Evolutionary conservation across 2,113 vertebrate genomes (phyloP).

Genomic region (Daubentonia madagascariensis): DNA sequence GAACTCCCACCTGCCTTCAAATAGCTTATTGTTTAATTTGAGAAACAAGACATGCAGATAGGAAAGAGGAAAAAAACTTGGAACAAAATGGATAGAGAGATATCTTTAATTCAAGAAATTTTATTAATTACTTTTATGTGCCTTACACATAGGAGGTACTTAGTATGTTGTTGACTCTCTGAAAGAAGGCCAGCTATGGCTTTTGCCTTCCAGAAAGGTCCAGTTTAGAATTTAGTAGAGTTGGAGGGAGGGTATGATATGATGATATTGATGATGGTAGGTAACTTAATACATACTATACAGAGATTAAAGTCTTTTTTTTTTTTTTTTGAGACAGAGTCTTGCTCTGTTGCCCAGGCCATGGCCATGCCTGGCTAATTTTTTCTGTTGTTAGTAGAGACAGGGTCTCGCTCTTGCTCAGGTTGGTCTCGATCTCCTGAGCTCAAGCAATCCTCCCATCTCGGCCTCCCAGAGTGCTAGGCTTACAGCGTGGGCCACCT

Average conservation of each 20-base stretch:
- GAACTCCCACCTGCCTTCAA: neutral
- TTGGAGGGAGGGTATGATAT: neutral
- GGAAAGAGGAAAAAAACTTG: neutral
- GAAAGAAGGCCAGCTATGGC: neutral
- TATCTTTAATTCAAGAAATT: slow-evolving; percentile 23
- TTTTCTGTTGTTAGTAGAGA: no score
- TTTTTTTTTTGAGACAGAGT: no score
- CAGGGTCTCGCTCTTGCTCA: no score
- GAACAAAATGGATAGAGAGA: neutral
- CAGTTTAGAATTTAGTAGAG: neutral
- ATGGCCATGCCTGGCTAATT: no score
- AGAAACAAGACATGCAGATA: neutral
- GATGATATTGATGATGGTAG: neutral
- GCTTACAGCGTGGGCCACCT: no score
- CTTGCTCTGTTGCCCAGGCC: no score
- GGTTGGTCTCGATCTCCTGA: no score
- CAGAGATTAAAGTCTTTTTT: neutral
- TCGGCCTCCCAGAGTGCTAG: no score
- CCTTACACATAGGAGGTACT: neutral
- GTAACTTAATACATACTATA: neutral
- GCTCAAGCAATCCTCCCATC: no score
- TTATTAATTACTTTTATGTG: neutral
- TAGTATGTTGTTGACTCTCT: neutral
- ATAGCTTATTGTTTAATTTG: neutral
- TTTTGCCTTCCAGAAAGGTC: neutral